Conservation (phyloP, 2,797 vertebrate species). For the Melanotaenia trifasciata region DNA sequence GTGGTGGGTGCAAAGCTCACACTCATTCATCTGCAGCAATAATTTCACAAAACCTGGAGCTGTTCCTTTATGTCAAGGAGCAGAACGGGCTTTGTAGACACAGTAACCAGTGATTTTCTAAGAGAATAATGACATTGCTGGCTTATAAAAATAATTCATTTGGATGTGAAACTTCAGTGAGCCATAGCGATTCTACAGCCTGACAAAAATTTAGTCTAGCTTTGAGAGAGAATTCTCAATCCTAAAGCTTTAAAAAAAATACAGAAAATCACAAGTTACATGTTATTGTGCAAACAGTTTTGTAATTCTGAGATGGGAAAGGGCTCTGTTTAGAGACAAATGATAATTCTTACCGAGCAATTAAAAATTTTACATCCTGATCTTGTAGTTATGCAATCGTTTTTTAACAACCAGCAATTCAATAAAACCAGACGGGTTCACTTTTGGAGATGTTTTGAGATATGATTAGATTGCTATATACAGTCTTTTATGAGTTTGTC, state of each 20-base stretch:
- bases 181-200: background rate
- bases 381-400: slow-evolving; percentile 21
- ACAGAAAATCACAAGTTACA: background rate
- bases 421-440: slow-evolving; percentile 13
- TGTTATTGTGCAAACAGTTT: background rate
- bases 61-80: background rate
- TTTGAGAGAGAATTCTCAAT: no score
- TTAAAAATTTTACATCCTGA: background rate
- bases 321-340: no score
- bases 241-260: no score
- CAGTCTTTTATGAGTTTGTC: slow-evolving; percentile 52
- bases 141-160: background rate
- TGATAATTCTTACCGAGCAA: background rate
- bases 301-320: background rate
- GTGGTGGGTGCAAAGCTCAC: background rate
- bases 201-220: background rate
- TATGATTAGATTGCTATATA: slow-evolving; percentile 41
- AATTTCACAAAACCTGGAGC: background rate
- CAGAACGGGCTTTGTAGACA: background rate
- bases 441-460: slow-evolving; percentile 57
- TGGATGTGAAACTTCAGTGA: background rate
- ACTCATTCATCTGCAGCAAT: background rate
- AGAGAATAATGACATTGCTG: background rate
- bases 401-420: slow-evolving; percentile 38
- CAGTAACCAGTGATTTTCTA: background rate